Conservation (phyloP, 2,113 vertebrate species). For the Nesogale talazaci region DNA sequence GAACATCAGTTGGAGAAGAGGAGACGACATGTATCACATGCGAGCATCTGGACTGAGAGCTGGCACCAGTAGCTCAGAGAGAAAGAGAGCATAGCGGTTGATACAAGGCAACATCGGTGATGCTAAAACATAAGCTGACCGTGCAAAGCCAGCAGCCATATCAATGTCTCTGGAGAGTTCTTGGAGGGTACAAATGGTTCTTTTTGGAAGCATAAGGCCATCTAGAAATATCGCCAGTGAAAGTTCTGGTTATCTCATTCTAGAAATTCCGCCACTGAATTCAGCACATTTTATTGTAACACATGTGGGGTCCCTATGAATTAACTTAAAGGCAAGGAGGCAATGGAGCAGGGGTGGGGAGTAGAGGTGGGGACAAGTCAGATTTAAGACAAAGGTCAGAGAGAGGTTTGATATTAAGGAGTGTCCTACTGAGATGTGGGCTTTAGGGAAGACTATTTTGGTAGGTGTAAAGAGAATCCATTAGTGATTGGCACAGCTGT, state of each 20-base stretch:
- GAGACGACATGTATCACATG: too few relatives aligned
- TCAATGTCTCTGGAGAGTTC: not conserved
- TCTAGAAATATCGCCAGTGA: not conserved
- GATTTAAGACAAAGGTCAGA: not conserved
- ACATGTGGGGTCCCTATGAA: not conserved
- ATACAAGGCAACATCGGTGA: too few relatives aligned
- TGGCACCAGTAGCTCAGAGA: too few relatives aligned
- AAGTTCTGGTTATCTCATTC: not conserved
- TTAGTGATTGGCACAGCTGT: not conserved
- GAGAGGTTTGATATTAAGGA: not conserved
- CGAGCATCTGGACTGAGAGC: too few relatives aligned
- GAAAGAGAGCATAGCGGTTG: too few relatives aligned
- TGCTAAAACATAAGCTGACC: not conserved
- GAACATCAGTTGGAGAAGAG: too few relatives aligned
- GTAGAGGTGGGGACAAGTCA: accelerated
- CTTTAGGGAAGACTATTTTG: not conserved
- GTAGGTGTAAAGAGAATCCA: not conserved
- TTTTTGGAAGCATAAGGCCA: not conserved
- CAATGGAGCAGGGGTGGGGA: not conserved
- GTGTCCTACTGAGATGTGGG: not conserved
- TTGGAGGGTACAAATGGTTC: not conserved
- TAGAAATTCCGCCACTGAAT: not conserved
- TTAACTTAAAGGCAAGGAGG: not conserved
- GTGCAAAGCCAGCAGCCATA: not conserved
- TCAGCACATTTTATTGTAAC: not conserved